These are phyloP conservation scores for Ellobius talpinus DNA, from an alignment of 2,113 vertebrate genomes.

Conservation along the genomic window DNA sequence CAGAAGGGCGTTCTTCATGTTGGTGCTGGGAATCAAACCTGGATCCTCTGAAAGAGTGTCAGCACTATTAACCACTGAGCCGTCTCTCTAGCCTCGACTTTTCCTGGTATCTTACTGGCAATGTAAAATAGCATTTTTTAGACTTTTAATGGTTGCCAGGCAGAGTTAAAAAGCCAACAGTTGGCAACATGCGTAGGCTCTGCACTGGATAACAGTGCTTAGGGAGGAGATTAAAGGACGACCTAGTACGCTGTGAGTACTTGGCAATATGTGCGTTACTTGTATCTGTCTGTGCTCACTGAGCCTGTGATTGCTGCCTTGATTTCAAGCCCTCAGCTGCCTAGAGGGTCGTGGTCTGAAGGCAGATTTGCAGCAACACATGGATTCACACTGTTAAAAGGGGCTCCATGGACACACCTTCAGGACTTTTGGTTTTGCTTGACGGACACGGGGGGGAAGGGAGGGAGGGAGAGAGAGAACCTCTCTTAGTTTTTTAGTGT, in stretches of 20 bases:
- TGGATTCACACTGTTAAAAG: background rate
- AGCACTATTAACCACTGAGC: background rate
- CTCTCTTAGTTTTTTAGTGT: background rate
- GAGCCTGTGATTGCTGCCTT: slow-evolving; percentile 40
- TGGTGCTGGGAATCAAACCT: background rate
- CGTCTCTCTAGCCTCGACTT: background rate
- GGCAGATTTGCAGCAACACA: background rate
- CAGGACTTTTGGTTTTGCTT: background rate
- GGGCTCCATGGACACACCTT: rapidly evolving
- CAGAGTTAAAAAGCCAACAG: background rate
- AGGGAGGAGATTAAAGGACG: slow-evolving; percentile 1
- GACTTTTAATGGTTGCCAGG: background rate
- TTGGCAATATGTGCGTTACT: background rate
- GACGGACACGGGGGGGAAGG: too few relatives aligned
- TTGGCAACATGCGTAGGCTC: background rate
- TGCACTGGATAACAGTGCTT: background rate
- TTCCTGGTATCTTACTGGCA: background rate
- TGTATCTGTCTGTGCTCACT: background rate
- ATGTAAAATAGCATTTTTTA: background rate
- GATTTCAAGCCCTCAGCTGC: background rate
- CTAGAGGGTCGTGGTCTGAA: slow-evolving; percentile 8
- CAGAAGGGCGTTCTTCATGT: background rate
- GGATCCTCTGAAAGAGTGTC: background rate
- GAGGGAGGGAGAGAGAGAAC: background rate
- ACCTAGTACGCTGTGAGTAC: background rate